phyloP scores from a whole-genome alignment of 1,140 invertebrate species.

The Cryptotermes secundus region DNA sequence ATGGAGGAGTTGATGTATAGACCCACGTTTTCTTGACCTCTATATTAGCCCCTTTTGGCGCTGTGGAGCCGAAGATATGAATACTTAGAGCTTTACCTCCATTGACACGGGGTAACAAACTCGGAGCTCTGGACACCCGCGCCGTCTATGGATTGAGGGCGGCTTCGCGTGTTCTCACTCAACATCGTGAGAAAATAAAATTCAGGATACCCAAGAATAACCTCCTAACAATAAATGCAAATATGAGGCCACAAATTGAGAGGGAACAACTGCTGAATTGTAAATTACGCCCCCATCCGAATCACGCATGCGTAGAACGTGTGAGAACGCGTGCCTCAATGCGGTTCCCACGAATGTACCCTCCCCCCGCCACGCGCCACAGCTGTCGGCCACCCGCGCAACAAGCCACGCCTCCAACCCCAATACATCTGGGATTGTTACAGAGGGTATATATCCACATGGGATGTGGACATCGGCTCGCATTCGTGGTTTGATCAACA shows the following conservation, averaged over 20 bases:
- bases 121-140: too few species aligned
- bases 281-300: background rate
- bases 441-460: background rate
- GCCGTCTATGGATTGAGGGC: too few species aligned
- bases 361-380: background rate
- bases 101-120: too few species aligned
- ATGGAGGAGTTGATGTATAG: too few species aligned
- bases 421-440: conserved; percentile 10
- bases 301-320: background rate
- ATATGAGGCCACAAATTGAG: background rate
- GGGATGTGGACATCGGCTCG: background rate
- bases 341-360: background rate
- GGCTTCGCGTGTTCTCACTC: too few species aligned
- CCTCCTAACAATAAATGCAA: conserved; percentile 4
- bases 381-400: background rate
- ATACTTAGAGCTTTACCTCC: too few species aligned
- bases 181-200: background rate
- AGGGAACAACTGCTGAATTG: background rate
- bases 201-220: background rate
- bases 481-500: background rate
- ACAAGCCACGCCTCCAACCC: background rate
- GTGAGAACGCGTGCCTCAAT: conserved; percentile 2
- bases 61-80: too few species aligned
- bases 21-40: too few species aligned
- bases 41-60: too few species aligned